Evolutionary conservation across 2,113 vertebrate genomes (phyloP).

Genomic region (Lucifuga dentata): DNA sequence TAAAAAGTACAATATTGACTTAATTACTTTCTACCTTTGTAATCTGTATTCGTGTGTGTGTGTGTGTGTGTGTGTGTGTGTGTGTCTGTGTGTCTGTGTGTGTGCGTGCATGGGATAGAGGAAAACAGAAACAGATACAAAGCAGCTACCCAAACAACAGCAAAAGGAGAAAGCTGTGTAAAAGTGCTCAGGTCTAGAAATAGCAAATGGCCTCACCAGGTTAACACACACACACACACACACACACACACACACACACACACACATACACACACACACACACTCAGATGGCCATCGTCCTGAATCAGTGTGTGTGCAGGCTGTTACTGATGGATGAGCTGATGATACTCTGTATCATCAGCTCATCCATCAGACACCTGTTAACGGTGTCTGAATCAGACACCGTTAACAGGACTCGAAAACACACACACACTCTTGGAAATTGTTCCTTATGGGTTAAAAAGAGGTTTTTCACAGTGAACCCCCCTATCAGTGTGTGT

Average conservation of each 20-base stretch:
- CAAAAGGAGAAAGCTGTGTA: constrained; percentile 49
- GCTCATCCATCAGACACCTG: no score
- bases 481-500: neutral
- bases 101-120: neutral
- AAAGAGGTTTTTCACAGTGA: neutral
- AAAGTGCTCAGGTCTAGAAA: constrained; percentile 46
- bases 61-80: constrained; percentile 3
- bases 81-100: neutral
- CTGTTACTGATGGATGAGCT: constrained; percentile 42
- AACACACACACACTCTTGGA: constrained; percentile 8
- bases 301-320: constrained; percentile 4
- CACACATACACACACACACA: constrained; percentile 28
- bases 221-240: neutral
- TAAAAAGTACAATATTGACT: no score
- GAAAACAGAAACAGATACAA: constrained; percentile 5
- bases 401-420: constrained; percentile 3
- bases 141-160: constrained; percentile 65
- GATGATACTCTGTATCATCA: no score
- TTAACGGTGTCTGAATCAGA: constrained; percentile 13
- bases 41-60: constrained; percentile 9
- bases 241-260: constrained; percentile 28
- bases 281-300: neutral
- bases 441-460: no score
- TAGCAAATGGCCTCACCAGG: constrained; percentile 48
- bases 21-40: no score